Evolutionary conservation across 2,113 vertebrate genomes (phyloP), one percentile per base, ranked within the genome.

Genomic region (Grallaria varia): DNA sequence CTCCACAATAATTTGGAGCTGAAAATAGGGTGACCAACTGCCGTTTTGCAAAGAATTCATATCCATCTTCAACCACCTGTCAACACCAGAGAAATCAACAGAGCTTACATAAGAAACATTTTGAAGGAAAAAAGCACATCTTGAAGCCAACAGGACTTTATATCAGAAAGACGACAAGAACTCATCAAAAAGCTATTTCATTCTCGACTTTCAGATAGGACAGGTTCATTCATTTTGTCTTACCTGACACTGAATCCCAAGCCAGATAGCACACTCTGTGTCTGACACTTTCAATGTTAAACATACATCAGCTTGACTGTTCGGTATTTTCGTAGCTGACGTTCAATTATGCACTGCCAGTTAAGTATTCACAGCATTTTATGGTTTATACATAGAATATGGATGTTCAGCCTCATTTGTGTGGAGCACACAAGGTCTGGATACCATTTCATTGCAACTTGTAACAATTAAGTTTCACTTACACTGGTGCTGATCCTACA

Each of bases 11-110:
- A 98, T 99, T 99, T 52, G 99, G 99, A 87, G 99, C 99, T 40
- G 99, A 99, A 97, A 99, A 99, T 44, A 99, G 97, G 33, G 99
- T 99, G 92, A 99, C 99, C 98, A 99, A 98, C 95, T 99, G 99
- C 83, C 99, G 98, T 95, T 99, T 99, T 94, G 99, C 99, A 97
- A 99, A 99, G 98, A 99, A 99, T 97, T 99, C 99, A 22, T 99
- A 99, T 40, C 99, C 99, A 63, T 99, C 99, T 98, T 99, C 99
- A 91, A 99, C 99, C 68, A 99, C 99, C 99, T 99, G 97, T 90
- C 85, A 98, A 90, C 27, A 92, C 8, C 89, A 92, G 47, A 94
- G 56, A 89, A 81, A 86, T 69, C 40, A 79, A 83, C 33, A 75
- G 0, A 4, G 40, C 44, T 75, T 67, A 75, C 4, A 7, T 6